Conservation (phyloP, 2,113 vertebrate species). For the Ciconia stormi region DNA sequence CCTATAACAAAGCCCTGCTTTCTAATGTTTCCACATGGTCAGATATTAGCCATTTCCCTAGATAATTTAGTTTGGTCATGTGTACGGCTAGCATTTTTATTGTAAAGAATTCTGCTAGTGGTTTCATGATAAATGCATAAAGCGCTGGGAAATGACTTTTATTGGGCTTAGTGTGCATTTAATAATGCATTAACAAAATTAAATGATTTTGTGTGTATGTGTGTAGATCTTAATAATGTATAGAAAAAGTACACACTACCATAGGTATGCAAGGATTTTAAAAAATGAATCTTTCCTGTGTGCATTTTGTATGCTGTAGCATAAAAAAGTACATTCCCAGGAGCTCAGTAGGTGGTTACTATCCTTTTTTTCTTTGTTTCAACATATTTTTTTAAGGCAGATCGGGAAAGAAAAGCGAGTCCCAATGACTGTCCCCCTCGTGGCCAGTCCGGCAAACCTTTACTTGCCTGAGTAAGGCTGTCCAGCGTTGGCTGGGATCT, state of each 20-base stretch:
- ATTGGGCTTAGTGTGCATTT: conserved; percentile 22
- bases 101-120: conserved; percentile 29
- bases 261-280: background rate
- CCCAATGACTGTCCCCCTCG: background rate
- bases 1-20: conserved; percentile 4
- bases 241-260: background rate
- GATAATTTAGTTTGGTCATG: conserved; percentile 49
- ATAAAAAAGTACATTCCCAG: background rate
- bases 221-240: background rate
- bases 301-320: background rate
- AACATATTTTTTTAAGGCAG: background rate
- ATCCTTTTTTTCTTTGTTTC: conserved; percentile 1
- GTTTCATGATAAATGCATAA: conserved; percentile 41
- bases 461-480: background rate
- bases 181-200: conserved; percentile 52
- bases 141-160: conserved; percentile 29
- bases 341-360: conserved; percentile 23
- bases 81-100: conserved; percentile 27
- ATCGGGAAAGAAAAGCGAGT: accelerated
- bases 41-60: conserved; percentile 52
- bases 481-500: background rate
- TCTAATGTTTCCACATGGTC: conserved; percentile 42
- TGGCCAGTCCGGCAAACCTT: background rate
- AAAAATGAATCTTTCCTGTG: background rate
- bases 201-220: background rate